These are phyloP conservation scores for Halcyon badia DNA, from an alignment of 2,797 vertebrate species.

Conservation along the genomic window DNA sequence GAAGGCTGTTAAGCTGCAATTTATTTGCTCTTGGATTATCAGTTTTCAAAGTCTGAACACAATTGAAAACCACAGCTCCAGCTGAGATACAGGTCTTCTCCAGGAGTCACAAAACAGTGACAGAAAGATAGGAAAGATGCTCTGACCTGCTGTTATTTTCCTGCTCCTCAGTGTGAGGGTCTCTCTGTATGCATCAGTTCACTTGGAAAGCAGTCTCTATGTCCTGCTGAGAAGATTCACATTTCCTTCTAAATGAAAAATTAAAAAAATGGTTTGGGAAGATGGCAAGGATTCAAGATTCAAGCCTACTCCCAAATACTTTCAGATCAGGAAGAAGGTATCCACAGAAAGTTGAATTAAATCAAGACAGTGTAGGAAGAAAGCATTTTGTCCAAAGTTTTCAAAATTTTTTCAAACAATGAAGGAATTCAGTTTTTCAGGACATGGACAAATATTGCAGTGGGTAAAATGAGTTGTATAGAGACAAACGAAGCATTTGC, in stretches of 20 bases:
- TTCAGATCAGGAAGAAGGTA: not conserved
- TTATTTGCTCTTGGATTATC: not conserved
- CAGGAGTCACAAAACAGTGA: not conserved
- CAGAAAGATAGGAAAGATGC: not conserved
- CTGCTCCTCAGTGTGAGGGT: fast-evolving
- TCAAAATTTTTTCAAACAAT: not conserved
- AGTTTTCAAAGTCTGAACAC: not conserved
- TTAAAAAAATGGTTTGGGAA: not conserved
- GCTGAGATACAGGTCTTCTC: not conserved
- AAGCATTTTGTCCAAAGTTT: not conserved
- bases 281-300: not conserved
- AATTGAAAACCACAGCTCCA: not conserved
- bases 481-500: not conserved
- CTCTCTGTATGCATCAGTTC: not conserved
- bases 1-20: not conserved
- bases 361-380: not conserved
- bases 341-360: not conserved
- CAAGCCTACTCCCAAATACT: not conserved
- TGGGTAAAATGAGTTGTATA: not conserved
- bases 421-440: not conserved
- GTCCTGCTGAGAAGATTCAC: not conserved
- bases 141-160: not conserved
- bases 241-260: not conserved
- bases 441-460: not conserved
- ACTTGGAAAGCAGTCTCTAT: not conserved